These are phyloP conservation scores for Stenodera caucasica DNA, from an alignment of 2,888 invertebrate genomes.

Conservation along the genomic window DNA sequence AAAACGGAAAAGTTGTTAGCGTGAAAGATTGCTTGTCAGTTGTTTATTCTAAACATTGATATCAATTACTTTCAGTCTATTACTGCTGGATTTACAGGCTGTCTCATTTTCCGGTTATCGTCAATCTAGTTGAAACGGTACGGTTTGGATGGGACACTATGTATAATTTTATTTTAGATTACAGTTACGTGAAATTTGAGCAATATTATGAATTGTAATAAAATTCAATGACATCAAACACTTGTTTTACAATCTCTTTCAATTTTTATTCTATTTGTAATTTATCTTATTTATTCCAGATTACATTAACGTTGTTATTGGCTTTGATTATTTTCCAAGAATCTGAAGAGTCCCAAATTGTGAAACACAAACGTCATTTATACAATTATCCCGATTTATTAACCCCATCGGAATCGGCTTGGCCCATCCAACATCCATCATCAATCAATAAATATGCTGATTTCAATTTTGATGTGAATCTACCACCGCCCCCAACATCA, in stretches of 20 bases:
- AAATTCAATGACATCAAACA: background rate
- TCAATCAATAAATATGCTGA: background rate
- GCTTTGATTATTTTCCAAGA: conserved; percentile 35
- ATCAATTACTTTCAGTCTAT: conserved; percentile 1
- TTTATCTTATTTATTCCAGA: conserved; percentile 33
- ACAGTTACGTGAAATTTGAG: no score
- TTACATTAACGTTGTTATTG: conserved; percentile 33
- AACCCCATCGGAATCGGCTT: background rate
- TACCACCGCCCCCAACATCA: background rate
- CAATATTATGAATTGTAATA: background rate
- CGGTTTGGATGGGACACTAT: background rate
- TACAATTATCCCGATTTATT: background rate
- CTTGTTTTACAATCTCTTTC: background rate
- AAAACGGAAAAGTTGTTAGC: background rate
- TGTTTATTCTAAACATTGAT: background rate
- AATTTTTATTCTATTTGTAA: background rate
- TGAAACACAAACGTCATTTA: conserved; percentile 28
- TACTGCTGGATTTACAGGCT: background rate
- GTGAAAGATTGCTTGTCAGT: background rate
- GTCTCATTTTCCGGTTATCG: no score
- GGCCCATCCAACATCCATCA: background rate
- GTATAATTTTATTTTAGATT: background rate
- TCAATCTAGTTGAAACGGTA: no score
- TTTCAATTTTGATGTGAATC: conserved; percentile 15
- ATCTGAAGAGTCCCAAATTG: conserved; percentile 36